phyloP scores from a whole-genome alignment of 2,888 invertebrate genomes.

The Eupithecia subumbrata region DNA sequence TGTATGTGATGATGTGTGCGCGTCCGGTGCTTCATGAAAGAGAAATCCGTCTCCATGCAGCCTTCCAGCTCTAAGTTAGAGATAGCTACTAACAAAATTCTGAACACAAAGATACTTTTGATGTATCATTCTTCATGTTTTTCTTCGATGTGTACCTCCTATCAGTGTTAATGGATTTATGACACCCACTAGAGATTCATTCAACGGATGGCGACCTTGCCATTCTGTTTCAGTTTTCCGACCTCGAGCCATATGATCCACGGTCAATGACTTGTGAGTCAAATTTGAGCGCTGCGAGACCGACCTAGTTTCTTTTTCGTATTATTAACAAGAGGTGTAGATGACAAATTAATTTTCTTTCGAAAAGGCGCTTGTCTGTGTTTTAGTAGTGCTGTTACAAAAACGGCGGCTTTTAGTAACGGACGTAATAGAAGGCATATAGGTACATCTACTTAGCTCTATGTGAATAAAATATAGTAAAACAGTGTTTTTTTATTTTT shows the following conservation, averaged over 20 bases:
- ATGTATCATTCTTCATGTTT: background rate
- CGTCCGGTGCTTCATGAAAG: too few relatives aligned
- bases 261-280: slow-evolving; percentile 73
- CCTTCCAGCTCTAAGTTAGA: too few relatives aligned
- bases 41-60: too few relatives aligned
- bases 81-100: background rate
- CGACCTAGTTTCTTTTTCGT: slow-evolving; percentile 65
- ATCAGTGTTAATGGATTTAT: slow-evolving; percentile 12
- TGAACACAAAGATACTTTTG: slow-evolving; percentile 5
- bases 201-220: slow-evolving; percentile 64
- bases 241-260: slow-evolving; percentile 74
- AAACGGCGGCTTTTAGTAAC: background rate
- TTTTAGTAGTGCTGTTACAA: background rate
- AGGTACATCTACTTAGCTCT: too few relatives aligned
- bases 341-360: slow-evolving; percentile 40
- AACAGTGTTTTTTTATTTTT: too few relatives aligned
- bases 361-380: slow-evolving; percentile 17
- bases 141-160: background rate
- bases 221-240: slow-evolving; percentile 65
- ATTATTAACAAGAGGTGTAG: slow-evolving; percentile 36
- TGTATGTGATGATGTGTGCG: too few relatives aligned
- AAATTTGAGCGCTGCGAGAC: slow-evolving; percentile 60
- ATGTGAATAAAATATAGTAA: too few relatives aligned
- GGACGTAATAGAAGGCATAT: background rate
- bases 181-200: slow-evolving; percentile 30